Conservation (phyloP, 2,888 invertebrate species). For the Sinelater perroti region DNA sequence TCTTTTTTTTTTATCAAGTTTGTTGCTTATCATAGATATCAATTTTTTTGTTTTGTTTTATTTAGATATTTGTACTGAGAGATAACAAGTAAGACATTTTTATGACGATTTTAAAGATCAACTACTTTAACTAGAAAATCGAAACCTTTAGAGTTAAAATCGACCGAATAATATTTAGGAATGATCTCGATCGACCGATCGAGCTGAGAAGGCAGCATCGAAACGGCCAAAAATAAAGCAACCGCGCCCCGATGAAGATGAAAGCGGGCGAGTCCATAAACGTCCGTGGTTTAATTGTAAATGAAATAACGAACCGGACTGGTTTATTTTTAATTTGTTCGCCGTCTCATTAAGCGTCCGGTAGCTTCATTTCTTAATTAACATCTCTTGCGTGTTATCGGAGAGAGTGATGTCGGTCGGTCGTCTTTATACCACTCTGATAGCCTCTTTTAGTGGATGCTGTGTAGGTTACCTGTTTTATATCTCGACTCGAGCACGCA, state of each 20-base stretch:
- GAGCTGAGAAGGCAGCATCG: no score
- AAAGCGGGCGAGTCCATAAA: conserved; percentile 36
- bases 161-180: no score
- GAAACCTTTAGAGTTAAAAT: no score
- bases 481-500: conserved; percentile 55
- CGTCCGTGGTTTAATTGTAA: conserved; percentile 42
- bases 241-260: conserved; percentile 18
- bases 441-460: conserved; percentile 54
- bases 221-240: no score
- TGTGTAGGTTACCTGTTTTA: conserved; percentile 56
- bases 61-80: no score
- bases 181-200: no score
- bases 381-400: conserved; percentile 59
- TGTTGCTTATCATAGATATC: no score
- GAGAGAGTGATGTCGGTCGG: conserved; percentile 55
- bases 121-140: no score
- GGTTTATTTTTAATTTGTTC: conserved; percentile 53
- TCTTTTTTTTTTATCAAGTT: no score
- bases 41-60: no score
- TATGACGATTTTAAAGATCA: no score
- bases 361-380: conserved; percentile 61
- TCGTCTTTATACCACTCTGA: conserved; percentile 54
- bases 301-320: conserved; percentile 42
- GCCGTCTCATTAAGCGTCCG: conserved; percentile 58
- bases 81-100: no score